A percentile compares a stretch with the other conserved stretches of the same genome.
phyloP scores from a whole-genome alignment of 2,113 vertebrate species.

The Loxodonta africana region DNA sequence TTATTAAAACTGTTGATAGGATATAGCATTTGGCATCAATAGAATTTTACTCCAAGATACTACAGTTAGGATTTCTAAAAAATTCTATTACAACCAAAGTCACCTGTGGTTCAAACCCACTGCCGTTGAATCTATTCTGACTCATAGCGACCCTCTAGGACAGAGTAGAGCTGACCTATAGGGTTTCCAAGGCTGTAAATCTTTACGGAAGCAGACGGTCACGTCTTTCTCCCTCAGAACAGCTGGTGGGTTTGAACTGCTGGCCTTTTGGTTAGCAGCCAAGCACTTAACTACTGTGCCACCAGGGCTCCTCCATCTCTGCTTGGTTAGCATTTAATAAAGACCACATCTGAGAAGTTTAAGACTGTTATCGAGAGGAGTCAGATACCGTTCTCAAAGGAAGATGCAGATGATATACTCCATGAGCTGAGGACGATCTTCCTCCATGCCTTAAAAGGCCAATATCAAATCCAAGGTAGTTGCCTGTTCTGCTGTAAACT shows the following conservation, averaged over 20 bases:
- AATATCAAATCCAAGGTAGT: not conserved
- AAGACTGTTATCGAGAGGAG: not conserved
- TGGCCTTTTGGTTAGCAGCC: no score
- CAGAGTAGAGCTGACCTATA: no score
- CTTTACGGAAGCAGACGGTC: no score
- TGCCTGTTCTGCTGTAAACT: not conserved
- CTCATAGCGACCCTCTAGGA: no score
- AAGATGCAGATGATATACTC: not conserved
- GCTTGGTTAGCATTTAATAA: conserved; percentile 1
- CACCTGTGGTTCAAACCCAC: not conserved
- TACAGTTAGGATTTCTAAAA: not conserved
- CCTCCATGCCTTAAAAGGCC: not conserved
- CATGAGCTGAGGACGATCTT: not conserved
- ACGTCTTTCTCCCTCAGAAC: no score
- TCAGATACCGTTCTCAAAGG: conserved; percentile 5
- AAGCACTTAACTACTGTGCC: no score
- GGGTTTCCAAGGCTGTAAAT: no score
- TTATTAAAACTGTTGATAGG: not conserved
- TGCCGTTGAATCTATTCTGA: no score
- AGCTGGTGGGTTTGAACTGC: no score
- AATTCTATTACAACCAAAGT: not conserved
- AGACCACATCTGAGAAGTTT: not conserved
- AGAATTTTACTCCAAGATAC: not conserved
- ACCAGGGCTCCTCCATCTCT: not conserved
- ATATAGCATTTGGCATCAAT: not conserved